Conservation (phyloP, 2,888 invertebrate species). For the Epistrophe eligans region DNA sequence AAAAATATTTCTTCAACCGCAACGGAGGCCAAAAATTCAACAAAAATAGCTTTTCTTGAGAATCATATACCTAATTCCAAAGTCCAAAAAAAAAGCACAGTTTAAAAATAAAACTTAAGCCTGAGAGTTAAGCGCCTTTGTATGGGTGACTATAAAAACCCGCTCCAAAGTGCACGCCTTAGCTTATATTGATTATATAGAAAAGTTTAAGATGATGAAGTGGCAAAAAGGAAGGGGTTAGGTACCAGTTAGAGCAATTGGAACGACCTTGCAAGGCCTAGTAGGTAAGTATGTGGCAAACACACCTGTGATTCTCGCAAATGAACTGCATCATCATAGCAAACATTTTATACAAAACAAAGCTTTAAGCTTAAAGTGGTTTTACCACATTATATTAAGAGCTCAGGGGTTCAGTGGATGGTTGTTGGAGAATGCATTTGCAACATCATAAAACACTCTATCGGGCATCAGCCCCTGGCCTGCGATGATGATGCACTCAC, state of each 20-base stretch:
- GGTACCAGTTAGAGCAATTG: conserved; percentile 39
- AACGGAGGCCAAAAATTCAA: not conserved
- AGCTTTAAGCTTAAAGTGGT: conserved; percentile 24
- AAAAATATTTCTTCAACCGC: conserved; percentile 1
- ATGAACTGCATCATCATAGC: not conserved
- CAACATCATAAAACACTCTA: conserved; percentile 48
- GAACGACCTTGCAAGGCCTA: conserved; percentile 72
- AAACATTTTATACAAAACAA: conserved; percentile 18
- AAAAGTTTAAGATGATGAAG: not conserved
- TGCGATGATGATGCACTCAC: conserved; percentile 37
- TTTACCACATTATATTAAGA: not conserved
- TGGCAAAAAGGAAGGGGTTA: not conserved
- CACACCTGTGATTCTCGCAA: conserved; percentile 60
- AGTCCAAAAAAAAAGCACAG: not conserved
- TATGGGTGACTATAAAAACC: conserved; percentile 1
- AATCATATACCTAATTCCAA: conserved; percentile 29
- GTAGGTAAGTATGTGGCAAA: conserved; percentile 46
- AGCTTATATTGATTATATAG: conserved; percentile 22
- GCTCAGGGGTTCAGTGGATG: not conserved
- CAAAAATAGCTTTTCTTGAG: conserved; percentile 10
- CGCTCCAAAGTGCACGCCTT: conserved; percentile 2
- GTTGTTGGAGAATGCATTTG: conserved; percentile 11
- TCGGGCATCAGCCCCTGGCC: conserved; percentile 60
- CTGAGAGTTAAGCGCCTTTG: not conserved
- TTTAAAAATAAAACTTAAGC: conserved; percentile 6